phyloP scores from a whole-genome alignment of 2,797 vertebrate species.

The Eremophila alpestris region DNA sequence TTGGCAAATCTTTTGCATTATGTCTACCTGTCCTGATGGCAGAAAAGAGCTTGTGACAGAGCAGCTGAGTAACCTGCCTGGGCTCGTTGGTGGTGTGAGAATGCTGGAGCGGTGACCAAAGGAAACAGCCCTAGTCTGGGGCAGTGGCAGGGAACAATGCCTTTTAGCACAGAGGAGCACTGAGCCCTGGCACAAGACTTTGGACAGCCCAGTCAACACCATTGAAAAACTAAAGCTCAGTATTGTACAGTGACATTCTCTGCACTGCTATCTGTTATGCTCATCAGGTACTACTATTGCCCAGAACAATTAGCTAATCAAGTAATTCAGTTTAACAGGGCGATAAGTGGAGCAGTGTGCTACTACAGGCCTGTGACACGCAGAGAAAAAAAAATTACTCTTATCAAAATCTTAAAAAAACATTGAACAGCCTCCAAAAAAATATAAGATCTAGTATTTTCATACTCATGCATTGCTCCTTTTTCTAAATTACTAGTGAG shows the following conservation, averaged over 20 bases:
- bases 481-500: background rate
- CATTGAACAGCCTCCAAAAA: background rate
- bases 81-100: rapidly evolving
- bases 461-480: background rate
- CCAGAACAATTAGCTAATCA: background rate
- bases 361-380: background rate
- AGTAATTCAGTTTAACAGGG: background rate
- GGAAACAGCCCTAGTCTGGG: background rate
- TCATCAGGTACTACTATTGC: rapidly evolving
- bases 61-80: background rate
- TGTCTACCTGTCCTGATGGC: background rate
- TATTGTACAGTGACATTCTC: rapidly evolving
- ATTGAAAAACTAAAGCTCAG: background rate
- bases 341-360: background rate
- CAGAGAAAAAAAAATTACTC: background rate
- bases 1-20: background rate
- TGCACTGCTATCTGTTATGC: background rate
- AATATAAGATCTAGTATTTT: background rate
- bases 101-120: background rate
- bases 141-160: rapidly evolving
- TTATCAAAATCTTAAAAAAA: background rate
- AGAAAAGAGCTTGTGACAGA: background rate
- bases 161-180: background rate
- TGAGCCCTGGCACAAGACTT: background rate
- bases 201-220: background rate